Evolutionary conservation across 1,140 invertebrate genomes (phyloP).

Genomic region (Oedothorax gibbosus): DNA sequence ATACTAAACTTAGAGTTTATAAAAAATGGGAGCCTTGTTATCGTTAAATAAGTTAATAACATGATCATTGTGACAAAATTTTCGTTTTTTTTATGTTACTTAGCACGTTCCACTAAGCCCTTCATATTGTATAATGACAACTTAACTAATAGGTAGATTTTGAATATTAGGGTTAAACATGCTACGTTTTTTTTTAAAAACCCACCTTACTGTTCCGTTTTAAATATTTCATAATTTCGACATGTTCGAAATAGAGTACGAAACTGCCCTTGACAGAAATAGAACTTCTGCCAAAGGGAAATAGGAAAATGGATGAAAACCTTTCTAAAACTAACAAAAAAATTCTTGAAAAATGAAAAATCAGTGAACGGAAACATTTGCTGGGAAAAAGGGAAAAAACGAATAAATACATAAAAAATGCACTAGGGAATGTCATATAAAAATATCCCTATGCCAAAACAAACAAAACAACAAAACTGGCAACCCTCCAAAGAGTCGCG

Average conservation of each 20-base stretch:
- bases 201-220: too few relatives aligned
- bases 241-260: background rate
- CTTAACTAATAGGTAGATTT: too few relatives aligned
- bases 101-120: too few relatives aligned
- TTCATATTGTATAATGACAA: too few relatives aligned
- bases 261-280: conserved; percentile 18
- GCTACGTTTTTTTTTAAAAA: too few relatives aligned
- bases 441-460: conserved; percentile 37
- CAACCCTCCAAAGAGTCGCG: conserved; percentile 16
- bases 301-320: conserved; percentile 6
- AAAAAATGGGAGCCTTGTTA: too few relatives aligned
- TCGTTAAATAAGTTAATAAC: too few relatives aligned
- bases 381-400: background rate
- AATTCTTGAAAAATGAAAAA: conserved; percentile 2
- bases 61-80: too few relatives aligned
- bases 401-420: conserved; percentile 48
- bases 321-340: background rate
- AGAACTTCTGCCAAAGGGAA: conserved; percentile 29
- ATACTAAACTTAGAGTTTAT: too few relatives aligned
- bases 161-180: too few relatives aligned
- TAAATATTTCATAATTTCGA: too few relatives aligned
- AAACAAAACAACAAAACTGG: conserved; percentile 42
- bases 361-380: conserved; percentile 20
- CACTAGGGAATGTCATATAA: conserved; percentile 1
- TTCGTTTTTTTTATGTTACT: too few relatives aligned